Conservation (phyloP, 1,140 invertebrate species). For the Tetraneura akinire region DNA sequence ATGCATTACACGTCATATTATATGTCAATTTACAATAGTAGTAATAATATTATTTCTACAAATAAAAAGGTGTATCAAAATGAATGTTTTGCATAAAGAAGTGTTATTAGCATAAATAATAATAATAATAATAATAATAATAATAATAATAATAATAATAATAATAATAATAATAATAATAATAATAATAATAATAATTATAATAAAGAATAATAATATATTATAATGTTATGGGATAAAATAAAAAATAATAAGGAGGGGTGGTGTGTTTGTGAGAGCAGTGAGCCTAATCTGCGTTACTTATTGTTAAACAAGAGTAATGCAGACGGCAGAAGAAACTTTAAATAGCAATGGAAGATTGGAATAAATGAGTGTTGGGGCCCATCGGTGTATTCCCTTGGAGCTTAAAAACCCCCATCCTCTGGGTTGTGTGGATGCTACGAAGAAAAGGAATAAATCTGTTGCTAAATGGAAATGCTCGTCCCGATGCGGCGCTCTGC, state of each 20-base stretch:
- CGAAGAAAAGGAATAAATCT: slow-evolving; percentile 38
- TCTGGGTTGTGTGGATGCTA: background rate
- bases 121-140: too few relatives aligned
- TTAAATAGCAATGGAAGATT: slow-evolving; percentile 39
- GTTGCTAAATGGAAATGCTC: slow-evolving; percentile 41
- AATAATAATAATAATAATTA: too few relatives aligned
- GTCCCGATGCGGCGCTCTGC: background rate
- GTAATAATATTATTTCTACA: too few relatives aligned
- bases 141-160: too few relatives aligned
- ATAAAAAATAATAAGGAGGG: background rate
- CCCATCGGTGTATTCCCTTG: slow-evolving; percentile 39
- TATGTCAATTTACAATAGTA: too few relatives aligned
- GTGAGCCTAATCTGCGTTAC: slow-evolving; percentile 32
- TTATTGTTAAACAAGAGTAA: slow-evolving; percentile 41
- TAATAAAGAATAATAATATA: too few relatives aligned
- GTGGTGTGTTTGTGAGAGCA: slow-evolving; percentile 5
- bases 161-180: too few relatives aligned
- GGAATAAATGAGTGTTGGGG: slow-evolving; percentile 43
- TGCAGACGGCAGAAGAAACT: slow-evolving; percentile 44
- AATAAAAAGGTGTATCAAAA: too few relatives aligned
- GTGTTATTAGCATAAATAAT: too few relatives aligned
- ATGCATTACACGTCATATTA: too few relatives aligned
- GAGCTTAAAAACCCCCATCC: slow-evolving; percentile 37
- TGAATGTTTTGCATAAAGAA: too few relatives aligned
- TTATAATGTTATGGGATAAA: background rate